Conservation (phyloP, 2,888 invertebrate genomes). For the Phragmatobia fuliginosa region DNA sequence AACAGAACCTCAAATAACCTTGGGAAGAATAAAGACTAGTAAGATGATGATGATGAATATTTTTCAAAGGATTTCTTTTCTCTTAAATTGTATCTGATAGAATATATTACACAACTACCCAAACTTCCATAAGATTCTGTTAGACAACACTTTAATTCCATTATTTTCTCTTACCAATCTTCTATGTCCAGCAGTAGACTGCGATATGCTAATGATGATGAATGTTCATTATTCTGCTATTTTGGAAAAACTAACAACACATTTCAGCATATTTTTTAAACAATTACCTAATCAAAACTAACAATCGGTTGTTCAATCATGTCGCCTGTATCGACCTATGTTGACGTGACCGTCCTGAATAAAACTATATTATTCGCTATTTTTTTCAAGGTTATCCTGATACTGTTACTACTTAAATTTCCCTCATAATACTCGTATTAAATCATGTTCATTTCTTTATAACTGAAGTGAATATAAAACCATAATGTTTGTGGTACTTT, state of each 20-base stretch:
- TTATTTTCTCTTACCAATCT: too few relatives aligned
- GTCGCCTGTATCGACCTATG: slow-evolving; percentile 10
- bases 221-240: too few relatives aligned
- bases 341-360: not conserved
- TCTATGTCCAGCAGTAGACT: too few relatives aligned
- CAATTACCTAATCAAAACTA: slow-evolving; percentile 1
- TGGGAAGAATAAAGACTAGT: too few relatives aligned
- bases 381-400: not conserved
- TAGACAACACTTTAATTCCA: not conserved
- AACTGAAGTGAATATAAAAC: not conserved
- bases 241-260: not conserved
- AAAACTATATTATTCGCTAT: not conserved
- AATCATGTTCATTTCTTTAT: not conserved
- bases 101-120: not conserved
- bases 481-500: not conserved
- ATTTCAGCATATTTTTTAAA: not conserved
- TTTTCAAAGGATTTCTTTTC: too few relatives aligned
- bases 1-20: too few relatives aligned
- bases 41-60: too few relatives aligned
- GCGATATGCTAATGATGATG: too few relatives aligned
- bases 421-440: not conserved
- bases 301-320: slow-evolving; percentile 18
- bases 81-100: too few relatives aligned
- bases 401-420: not conserved
- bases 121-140: not conserved